Evolutionary conservation across 2,797 vertebrate species (phyloP).

Genomic region (Paramormyrops hopkinsi): DNA sequence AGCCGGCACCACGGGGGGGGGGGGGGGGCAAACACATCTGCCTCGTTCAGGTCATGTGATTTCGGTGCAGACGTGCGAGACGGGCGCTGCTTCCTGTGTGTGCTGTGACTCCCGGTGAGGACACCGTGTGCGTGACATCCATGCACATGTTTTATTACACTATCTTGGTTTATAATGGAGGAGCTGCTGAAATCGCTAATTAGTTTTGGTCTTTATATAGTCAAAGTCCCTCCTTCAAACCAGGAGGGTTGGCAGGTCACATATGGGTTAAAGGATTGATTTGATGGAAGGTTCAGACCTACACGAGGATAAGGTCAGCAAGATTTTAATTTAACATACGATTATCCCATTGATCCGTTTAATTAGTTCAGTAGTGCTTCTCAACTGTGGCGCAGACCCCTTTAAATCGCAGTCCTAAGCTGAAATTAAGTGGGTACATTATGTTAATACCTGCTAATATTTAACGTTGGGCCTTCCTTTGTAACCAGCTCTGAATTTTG

Average conservation of each 20-base stretch:
- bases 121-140: neutral
- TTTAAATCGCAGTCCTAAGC: neutral
- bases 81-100: neutral
- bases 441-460: neutral
- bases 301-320: neutral
- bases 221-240: neutral
- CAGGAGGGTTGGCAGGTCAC: neutral
- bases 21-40: neutral
- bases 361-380: neutral
- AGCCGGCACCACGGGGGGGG: neutral
- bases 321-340: conserved; percentile 9
- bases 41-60: neutral
- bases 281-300: neutral
- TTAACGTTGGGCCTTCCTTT: neutral
- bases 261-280: neutral
- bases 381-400: neutral
- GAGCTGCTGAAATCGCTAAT: neutral
- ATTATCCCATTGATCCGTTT: neutral
- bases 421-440: neutral
- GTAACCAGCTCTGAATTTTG: neutral
- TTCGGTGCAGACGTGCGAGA: neutral
- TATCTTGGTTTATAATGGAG: neutral
- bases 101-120: neutral
- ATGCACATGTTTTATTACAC: neutral
- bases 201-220: neutral